These are phyloP conservation scores for Acanthosepion lycidas DNA, from an alignment of 2,888 invertebrate species.

Conservation along the genomic window DNA sequence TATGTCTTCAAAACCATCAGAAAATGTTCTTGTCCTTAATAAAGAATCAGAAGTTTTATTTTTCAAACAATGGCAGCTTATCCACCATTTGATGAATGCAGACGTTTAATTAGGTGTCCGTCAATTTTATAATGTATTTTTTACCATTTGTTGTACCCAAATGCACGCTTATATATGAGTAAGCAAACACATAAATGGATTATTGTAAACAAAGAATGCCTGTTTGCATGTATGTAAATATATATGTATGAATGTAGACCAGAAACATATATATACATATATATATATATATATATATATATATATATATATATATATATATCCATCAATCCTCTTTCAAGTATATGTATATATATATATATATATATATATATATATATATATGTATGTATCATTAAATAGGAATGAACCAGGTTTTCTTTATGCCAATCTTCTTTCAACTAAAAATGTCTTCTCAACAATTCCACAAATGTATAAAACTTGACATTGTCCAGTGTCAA, in stretches of 20 bases:
- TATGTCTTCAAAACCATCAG: neutral
- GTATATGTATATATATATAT: neutral
- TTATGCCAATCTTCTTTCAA: neutral
- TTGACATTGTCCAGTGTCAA: no score
- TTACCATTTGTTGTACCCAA: neutral
- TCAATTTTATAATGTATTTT: neutral
- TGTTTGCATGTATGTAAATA: conserved; percentile 22
- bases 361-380: no score
- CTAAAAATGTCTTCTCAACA: neutral
- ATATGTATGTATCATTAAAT: neutral
- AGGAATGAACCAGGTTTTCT: neutral
- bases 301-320: no score
- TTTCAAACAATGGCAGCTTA: neutral
- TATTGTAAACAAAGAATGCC: conserved; percentile 2
- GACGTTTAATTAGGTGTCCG: neutral
- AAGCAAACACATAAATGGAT: conserved; percentile 11
- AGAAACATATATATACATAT: neutral
- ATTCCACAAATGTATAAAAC: neutral
- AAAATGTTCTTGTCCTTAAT: neutral
- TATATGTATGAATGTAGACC: conserved; percentile 17
- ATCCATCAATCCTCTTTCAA: neutral
- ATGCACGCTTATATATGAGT: conserved; percentile 21
- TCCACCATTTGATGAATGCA: neutral
- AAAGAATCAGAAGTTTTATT: neutral
- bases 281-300: neutral